These are phyloP conservation scores for Eptatretus burgeri DNA, from an alignment of 2,113 vertebrate genomes.

Conservation along the genomic window DNA sequence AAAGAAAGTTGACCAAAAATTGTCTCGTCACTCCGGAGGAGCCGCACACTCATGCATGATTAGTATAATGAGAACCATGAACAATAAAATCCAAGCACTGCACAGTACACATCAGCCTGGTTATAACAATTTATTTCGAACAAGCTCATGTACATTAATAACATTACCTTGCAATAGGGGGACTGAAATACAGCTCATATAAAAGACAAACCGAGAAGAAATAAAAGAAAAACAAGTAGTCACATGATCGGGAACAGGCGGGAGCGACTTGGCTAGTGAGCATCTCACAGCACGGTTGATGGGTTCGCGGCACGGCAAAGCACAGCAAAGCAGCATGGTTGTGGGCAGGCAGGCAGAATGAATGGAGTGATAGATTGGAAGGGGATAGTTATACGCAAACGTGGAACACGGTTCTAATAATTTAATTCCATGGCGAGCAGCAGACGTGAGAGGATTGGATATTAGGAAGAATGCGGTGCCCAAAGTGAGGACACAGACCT, in stretches of 20 bases:
- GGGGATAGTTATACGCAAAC: no score
- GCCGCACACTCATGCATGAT: neutral
- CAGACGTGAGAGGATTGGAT: no score
- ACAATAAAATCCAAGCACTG: neutral
- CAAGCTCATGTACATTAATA: conserved; percentile 4
- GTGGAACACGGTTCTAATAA: no score
- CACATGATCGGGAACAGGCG: neutral
- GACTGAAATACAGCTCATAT: conserved; percentile 3
- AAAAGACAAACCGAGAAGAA: neutral
- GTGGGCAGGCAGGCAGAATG: neutral
- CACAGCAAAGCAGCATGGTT: neutral
- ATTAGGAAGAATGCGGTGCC: no score
- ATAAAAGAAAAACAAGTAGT: neutral
- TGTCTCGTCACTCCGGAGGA: neutral
- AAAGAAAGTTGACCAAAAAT: neutral
- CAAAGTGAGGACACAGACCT: no score
- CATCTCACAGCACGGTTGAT: no score
- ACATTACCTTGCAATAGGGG: neutral
- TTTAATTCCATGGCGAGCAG: no score
- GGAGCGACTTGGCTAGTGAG: neutral
- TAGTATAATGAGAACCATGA: neutral
- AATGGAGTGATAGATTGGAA: neutral
- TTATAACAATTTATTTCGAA: conserved; percentile 6
- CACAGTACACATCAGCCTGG: neutral
- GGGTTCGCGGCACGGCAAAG: neutral